Percentiles rank a stretch among this genome's conserved stretches.
These are phyloP conservation scores for Andrena haemorrhoa DNA, from an alignment of 2,888 invertebrate genomes.

Conservation along the genomic window DNA sequence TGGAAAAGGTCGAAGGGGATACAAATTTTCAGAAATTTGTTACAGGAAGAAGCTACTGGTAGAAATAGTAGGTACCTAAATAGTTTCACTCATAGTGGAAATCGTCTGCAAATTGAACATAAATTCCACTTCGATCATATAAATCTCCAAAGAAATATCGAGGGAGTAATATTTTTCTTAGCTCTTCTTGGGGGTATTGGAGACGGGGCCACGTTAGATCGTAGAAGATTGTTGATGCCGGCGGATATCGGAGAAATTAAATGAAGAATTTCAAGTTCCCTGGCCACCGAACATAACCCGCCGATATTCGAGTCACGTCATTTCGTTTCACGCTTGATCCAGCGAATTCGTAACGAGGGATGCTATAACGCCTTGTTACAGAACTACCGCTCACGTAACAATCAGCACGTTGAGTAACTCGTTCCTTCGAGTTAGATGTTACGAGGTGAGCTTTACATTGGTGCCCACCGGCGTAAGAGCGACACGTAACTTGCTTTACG, in stretches of 20 bases:
- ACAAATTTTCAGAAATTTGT: too few species aligned
- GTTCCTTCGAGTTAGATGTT: constrained; percentile 72
- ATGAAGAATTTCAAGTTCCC: constrained; percentile 10
- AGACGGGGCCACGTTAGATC: background rate
- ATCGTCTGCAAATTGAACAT: too few species aligned
- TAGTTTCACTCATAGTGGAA: too few species aligned
- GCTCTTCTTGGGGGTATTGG: background rate
- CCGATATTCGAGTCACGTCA: constrained; percentile 63
- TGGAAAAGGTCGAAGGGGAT: too few species aligned
- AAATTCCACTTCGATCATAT: constrained; percentile 1
- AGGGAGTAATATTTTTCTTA: background rate
- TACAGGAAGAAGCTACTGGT: too few species aligned
- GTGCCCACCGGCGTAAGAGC: constrained; percentile 58
- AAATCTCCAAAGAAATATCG: background rate
- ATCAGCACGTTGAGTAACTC: constrained; percentile 70
- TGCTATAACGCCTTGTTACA: constrained; percentile 72
- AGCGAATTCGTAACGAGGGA: constrained; percentile 72
- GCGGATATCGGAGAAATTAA: background rate
- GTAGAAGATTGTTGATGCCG: background rate
- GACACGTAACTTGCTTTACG: constrained; percentile 66
- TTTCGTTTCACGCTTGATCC: constrained; percentile 68
- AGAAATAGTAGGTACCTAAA: too few species aligned
- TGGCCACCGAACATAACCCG: constrained; percentile 13
- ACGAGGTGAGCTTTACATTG: constrained; percentile 68
- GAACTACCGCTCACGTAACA: constrained; percentile 72